These are phyloP conservation scores for Lepilemur ruficaudatus DNA, from an alignment of 2,797 vertebrate genomes.

Conservation along the genomic window DNA sequence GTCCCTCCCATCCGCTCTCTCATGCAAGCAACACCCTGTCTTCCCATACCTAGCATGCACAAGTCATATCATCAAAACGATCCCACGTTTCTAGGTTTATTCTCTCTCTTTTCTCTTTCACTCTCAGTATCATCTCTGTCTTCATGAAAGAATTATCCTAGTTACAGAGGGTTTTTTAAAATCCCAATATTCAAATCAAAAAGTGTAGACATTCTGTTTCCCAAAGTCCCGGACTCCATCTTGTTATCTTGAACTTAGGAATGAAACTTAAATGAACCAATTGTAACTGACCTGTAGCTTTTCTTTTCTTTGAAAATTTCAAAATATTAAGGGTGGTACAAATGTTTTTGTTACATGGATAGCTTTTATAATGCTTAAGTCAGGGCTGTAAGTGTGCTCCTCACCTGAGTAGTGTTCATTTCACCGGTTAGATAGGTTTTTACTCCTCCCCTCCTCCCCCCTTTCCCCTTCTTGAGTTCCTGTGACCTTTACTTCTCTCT, in stretches of 20 bases:
- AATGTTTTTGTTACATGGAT: not conserved
- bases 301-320: not conserved
- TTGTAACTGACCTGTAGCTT: not conserved
- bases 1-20: not conserved
- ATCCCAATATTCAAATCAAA: not conserved
- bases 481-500: not conserved
- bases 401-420: not conserved
- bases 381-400: not conserved
- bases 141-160: not conserved
- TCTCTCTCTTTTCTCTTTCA: not conserved
- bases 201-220: not conserved
- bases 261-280: conserved; percentile 29
- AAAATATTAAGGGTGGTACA: not conserved
- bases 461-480: not conserved
- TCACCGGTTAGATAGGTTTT: not conserved
- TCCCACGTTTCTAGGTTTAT: not conserved
- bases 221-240: not conserved
- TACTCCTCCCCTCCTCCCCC: not conserved
- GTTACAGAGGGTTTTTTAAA: not conserved
- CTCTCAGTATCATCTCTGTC: not conserved
- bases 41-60: not conserved
- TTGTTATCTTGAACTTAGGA: conserved; percentile 23
- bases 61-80: not conserved
- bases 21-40: not conserved
- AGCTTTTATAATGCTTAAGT: not conserved